phyloP scores from a whole-genome alignment of 23 tunicate genomes.

The Oikopleura dioica region DNA sequence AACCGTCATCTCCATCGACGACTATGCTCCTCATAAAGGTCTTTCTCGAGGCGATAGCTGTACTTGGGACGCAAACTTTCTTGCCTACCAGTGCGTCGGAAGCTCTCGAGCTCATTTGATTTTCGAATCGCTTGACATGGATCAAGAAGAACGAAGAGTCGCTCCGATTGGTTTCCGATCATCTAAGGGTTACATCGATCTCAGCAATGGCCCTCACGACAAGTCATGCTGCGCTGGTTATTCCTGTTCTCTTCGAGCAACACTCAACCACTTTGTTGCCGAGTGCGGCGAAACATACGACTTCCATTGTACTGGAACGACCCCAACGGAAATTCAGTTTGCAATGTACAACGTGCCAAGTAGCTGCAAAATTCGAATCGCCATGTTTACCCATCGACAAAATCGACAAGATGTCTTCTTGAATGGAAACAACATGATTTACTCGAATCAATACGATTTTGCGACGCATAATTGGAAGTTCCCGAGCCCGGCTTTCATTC shows the following conservation, averaged over 20 bases:
- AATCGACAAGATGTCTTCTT: background rate
- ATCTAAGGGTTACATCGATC: background rate
- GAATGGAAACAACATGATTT: background rate
- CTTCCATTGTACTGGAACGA: background rate
- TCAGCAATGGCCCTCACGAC: background rate
- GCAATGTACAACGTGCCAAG: background rate
- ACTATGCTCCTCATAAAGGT: background rate
- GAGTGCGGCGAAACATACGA: background rate
- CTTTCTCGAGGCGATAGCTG: background rate
- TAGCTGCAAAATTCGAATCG: background rate
- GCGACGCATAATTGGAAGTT: background rate
- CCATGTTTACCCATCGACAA: background rate
- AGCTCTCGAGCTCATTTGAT: background rate
- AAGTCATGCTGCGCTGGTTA: background rate
- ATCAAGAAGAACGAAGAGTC: background rate
- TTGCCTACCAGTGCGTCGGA: background rate
- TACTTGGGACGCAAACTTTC: background rate
- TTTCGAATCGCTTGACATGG: background rate
- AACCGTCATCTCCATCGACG: background rate
- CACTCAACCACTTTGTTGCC: background rate
- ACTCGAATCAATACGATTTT: background rate
- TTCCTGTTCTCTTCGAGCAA: background rate
- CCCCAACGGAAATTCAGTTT: background rate
- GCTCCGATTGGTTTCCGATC: background rate
- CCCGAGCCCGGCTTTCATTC: background rate